Percentiles rank a stretch among this genome's conserved stretches.
These are phyloP conservation scores for Ceratina japonica DNA, from an alignment of 1,140 invertebrate species.

Conservation along the genomic window DNA sequence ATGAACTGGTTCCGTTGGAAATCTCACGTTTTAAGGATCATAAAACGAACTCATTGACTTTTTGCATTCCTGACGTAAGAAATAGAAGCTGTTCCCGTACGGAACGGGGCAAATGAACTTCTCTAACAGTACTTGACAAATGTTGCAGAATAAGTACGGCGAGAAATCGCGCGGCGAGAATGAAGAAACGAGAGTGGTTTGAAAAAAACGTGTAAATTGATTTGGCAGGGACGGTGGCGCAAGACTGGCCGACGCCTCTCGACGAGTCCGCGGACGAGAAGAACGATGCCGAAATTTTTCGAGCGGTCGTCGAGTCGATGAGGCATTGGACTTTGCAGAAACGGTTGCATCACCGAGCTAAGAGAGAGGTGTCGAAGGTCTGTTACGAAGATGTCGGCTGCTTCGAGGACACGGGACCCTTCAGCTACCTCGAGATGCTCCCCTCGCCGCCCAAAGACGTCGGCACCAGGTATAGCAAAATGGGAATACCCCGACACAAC, in stretches of 20 bases:
- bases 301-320: conserved; percentile 81
- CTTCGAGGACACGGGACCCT: conserved; percentile 94
- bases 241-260: conserved; percentile 70
- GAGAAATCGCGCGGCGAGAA: neutral
- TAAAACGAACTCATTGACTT: neutral
- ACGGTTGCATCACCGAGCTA: conserved; percentile 72
- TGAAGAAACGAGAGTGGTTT: neutral
- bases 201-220: neutral
- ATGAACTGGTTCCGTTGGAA: neutral
- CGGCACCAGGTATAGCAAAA: conserved; percentile 83
- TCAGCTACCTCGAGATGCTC: conserved; percentile 93
- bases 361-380: conserved; percentile 86
- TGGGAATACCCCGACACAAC: neutral
- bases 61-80: neutral
- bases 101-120: too few species aligned
- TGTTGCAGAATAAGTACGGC: neutral
- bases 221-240: conserved; percentile 66
- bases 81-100: neutral
- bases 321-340: conserved; percentile 78
- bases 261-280: conserved; percentile 80
- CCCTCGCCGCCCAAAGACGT: conserved; percentile 94
- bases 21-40: too few species aligned
- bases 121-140: neutral
- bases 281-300: conserved; percentile 80
- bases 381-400: conserved; percentile 97